These are phyloP conservation scores for Picus viridis DNA, from an alignment of 2,797 vertebrate species.

Conservation along the genomic window DNA sequence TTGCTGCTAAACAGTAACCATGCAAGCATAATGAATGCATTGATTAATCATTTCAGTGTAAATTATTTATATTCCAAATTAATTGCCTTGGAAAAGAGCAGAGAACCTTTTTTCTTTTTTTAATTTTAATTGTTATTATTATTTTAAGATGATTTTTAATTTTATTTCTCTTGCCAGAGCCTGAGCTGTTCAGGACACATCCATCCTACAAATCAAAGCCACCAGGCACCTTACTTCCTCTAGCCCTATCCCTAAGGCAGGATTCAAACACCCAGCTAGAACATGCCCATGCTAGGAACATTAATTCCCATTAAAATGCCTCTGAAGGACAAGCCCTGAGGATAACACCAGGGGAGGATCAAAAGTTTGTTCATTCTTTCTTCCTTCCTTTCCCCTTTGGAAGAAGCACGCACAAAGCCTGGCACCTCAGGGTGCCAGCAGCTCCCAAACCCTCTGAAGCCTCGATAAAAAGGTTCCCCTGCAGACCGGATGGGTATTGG, in stretches of 20 bases:
- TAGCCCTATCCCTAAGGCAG: neutral
- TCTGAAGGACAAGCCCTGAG: neutral
- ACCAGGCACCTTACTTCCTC: neutral
- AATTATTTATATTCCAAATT: constrained; percentile 30
- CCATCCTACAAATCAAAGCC: neutral
- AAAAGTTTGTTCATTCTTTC: neutral
- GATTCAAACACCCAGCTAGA: neutral
- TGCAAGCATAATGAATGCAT: constrained; percentile 36
- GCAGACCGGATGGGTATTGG: neutral
- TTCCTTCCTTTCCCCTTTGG: neutral
- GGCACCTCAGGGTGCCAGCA: neutral
- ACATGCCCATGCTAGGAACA: neutral
- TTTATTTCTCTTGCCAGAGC: neutral
- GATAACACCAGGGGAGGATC: neutral
- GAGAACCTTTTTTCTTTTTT: neutral
- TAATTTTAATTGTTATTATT: neutral
- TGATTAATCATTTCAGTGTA: constrained; percentile 55
- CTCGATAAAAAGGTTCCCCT: neutral
- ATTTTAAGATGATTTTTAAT: neutral
- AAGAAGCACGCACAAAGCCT: neutral
- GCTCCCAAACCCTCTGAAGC: neutral
- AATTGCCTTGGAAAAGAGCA: neutral
- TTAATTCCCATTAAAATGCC: neutral
- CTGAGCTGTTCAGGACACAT: neutral
- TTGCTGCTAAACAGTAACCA: constrained; percentile 22